Percentiles rank a stretch among this genome's conserved stretches.
phyloP scores from a whole-genome alignment of 2,888 invertebrate species.

The Andrena hattorfiana region DNA sequence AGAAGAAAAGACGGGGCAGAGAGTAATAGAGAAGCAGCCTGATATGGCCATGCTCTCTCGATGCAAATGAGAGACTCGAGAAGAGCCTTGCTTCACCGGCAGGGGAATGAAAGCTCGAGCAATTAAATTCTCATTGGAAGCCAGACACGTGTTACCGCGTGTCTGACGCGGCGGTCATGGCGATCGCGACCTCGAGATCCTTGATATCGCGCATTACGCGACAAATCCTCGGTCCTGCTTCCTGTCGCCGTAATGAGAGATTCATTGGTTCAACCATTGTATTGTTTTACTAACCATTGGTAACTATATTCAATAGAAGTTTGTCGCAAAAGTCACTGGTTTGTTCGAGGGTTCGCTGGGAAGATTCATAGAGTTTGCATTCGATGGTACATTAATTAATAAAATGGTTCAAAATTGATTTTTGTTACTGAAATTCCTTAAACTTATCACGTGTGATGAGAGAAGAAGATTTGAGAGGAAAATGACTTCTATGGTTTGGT shows the following conservation, averaged over 20 bases:
- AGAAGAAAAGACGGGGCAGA: slow-evolving; percentile 33
- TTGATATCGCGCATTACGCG: slow-evolving; percentile 82
- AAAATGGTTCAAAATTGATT: too few relatives aligned
- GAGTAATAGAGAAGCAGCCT: slow-evolving; percentile 75
- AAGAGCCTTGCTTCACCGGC: slow-evolving; percentile 45
- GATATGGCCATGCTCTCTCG: slow-evolving; percentile 78
- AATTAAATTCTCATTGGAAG: slow-evolving; percentile 80
- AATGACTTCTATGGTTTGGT: too few relatives aligned
- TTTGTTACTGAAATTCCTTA: too few relatives aligned
- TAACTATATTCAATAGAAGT: slow-evolving; percentile 9
- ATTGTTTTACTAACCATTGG: slow-evolving; percentile 23
- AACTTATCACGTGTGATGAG: too few relatives aligned
- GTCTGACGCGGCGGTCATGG: slow-evolving; percentile 80
- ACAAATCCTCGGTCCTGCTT: slow-evolving; percentile 77
- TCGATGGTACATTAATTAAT: too few relatives aligned
- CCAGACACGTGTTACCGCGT: slow-evolving; percentile 81
- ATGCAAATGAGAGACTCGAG: slow-evolving; percentile 76
- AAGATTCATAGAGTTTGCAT: too few relatives aligned
- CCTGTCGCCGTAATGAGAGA: slow-evolving; percentile 60
- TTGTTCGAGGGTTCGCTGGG: neutral
- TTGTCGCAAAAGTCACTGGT: neutral
- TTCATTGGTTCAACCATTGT: slow-evolving; percentile 53
- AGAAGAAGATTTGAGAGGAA: too few relatives aligned
- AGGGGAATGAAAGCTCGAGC: slow-evolving; percentile 73
- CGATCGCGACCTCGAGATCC: slow-evolving; percentile 80